Conservation (phyloP, 2,113 vertebrate species). For the Pyxicephalus adspersus region DNA sequence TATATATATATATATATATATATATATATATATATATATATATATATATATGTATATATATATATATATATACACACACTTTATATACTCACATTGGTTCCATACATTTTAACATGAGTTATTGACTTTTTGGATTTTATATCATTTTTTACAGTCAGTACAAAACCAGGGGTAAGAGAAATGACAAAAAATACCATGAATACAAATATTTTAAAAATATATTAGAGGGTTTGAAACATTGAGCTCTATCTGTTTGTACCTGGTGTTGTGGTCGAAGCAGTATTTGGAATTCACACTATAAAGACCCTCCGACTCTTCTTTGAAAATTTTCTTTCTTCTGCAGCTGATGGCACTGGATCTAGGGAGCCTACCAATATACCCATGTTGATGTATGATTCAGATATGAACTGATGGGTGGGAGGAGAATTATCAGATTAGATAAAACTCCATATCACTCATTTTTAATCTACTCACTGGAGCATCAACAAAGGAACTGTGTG, state of each 20-base stretch:
- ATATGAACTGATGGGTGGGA: constrained; percentile 14
- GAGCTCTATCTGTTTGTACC: background rate
- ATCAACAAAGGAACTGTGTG: background rate
- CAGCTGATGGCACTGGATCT: background rate
- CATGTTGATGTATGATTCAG: background rate
- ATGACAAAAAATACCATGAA: too few relatives aligned
- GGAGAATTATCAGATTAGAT: constrained; percentile 26
- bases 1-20: too few relatives aligned
- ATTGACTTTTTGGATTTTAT: too few relatives aligned
- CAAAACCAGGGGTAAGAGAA: too few relatives aligned
- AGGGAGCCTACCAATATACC: background rate
- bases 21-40: too few relatives aligned
- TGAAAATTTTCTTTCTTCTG: background rate
- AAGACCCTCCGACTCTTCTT: background rate
- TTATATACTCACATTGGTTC: too few relatives aligned
- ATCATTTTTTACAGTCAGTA: too few relatives aligned
- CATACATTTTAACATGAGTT: too few relatives aligned
- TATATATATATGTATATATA: too few relatives aligned
- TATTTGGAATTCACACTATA: background rate
- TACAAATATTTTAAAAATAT: too few relatives aligned
- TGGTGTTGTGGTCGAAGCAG: background rate
- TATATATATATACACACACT: too few relatives aligned
- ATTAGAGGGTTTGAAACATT: too few relatives aligned
- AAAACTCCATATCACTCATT: background rate
- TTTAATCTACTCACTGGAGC: constrained; percentile 17